Evolutionary conservation across 2,113 vertebrate genomes (phyloP).

Genomic region (Semicossyphus pulcher): DNA sequence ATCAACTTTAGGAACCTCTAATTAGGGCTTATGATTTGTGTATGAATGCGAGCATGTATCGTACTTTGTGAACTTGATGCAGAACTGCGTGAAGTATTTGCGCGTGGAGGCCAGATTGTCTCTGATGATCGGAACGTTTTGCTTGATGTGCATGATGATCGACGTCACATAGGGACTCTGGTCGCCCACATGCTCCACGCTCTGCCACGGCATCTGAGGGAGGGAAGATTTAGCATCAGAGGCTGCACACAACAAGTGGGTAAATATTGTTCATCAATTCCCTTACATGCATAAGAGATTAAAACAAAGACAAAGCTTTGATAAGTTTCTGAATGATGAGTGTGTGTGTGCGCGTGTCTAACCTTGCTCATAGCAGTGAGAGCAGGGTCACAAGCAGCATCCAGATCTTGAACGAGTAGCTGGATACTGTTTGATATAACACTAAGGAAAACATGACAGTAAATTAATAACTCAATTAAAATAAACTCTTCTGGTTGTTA

Average conservation of each 20-base stretch:
- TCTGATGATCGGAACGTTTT: slow-evolving; percentile 97
- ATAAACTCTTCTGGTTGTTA: neutral
- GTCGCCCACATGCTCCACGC: slow-evolving; percentile 97
- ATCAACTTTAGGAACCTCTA: slow-evolving; percentile 2
- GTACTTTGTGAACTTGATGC: slow-evolving; percentile 99
- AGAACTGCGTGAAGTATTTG: slow-evolving; percentile 99
- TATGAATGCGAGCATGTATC: slow-evolving; percentile 10
- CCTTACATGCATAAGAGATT: too few relatives aligned
- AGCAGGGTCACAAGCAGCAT: slow-evolving; percentile 96
- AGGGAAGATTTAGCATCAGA: neutral
- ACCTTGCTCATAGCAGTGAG: slow-evolving; percentile 99
- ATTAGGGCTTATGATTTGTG: neutral
- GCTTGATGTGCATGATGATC: slow-evolving; percentile 97
- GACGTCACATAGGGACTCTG: slow-evolving; percentile 99
- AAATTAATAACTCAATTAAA: neutral
- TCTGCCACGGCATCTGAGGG: slow-evolving; percentile 98
- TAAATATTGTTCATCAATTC: neutral
- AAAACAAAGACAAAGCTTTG: slow-evolving; percentile 1
- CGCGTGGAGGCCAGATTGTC: slow-evolving; percentile 97
- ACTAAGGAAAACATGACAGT: slow-evolving; percentile 78
- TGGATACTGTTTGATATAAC: slow-evolving; percentile 99
- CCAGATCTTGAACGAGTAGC: slow-evolving; percentile 96
- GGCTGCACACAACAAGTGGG: neutral
- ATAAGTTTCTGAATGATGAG: slow-evolving; percentile 1
- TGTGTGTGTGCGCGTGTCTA: slow-evolving; percentile 19